Conservation (phyloP, 2,797 vertebrate genomes). For the Acanthurus leucopareius region DNA sequence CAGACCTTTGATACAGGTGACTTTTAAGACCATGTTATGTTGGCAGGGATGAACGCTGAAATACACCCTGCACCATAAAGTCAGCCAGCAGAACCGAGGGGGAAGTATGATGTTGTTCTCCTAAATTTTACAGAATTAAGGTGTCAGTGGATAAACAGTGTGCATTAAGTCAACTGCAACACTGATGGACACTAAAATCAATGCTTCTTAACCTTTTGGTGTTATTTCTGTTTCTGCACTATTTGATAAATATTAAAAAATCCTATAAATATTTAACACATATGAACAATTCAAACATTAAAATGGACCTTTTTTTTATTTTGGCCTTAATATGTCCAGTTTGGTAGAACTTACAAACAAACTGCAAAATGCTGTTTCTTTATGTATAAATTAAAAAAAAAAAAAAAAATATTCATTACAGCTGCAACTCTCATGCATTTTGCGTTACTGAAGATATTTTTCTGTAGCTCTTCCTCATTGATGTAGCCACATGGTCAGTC, state of each 20-base stretch:
- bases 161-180: conserved; percentile 45
- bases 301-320: conserved; percentile 47
- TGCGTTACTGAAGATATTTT: too few species aligned
- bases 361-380: conserved; percentile 43
- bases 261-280: too few species aligned
- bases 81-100: conserved; percentile 53
- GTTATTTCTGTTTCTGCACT: conserved; percentile 47
- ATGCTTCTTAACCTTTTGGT: conserved; percentile 48
- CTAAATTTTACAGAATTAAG: conserved; percentile 56
- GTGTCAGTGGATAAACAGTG: conserved; percentile 46
- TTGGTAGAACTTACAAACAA: conserved; percentile 51
- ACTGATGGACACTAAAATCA: conserved; percentile 48
- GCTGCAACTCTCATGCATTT: too few species aligned
- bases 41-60: conserved; percentile 61
- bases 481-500: too few species aligned
- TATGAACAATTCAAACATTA: conserved; percentile 56
- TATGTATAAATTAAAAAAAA: too few species aligned
- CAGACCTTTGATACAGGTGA: conserved; percentile 64
- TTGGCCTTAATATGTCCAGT: conserved; percentile 38
- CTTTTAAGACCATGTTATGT: conserved; percentile 55
- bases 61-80: conserved; percentile 62
- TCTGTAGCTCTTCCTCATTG: too few species aligned
- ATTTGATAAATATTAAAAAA: too few species aligned
- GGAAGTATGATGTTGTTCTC: conserved; percentile 57
- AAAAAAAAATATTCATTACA: too few species aligned